A percentile compares a stretch with the other conserved stretches of the same genome.
phyloP scores from a whole-genome alignment of 2,113 vertebrate genomes.

The Vanacampus margaritifer region DNA sequence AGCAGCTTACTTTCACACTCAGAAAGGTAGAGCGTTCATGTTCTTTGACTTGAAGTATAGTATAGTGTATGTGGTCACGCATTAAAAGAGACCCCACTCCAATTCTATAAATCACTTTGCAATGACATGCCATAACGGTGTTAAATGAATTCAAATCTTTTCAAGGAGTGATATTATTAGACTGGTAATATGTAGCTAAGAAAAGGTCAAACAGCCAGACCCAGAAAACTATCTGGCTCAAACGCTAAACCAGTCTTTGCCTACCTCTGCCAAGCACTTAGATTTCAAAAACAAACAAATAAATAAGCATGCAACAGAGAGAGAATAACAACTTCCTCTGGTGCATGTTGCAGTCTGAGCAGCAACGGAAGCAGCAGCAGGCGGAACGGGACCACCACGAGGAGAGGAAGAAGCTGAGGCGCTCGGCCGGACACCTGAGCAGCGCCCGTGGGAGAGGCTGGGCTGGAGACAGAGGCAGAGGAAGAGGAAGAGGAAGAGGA shows the following conservation, averaged over 20 bases:
- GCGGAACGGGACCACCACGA: conserved; percentile 84
- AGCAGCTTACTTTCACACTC: conserved; percentile 90
- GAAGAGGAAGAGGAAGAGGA: conserved; percentile 43
- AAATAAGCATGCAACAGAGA: not conserved
- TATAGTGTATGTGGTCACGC: not conserved
- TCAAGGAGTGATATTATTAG: not conserved
- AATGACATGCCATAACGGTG: not conserved
- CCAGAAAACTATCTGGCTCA: not conserved
- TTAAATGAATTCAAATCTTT: not conserved
- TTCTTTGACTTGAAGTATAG: not conserved
- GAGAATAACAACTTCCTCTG: not conserved
- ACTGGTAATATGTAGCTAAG: not conserved
- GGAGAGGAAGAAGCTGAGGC: conserved; percentile 84
- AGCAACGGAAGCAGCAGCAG: conserved; percentile 84
- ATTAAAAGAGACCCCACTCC: no score
- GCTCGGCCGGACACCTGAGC: conserved; percentile 82
- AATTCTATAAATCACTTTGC: not conserved
- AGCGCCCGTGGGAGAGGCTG: conserved; percentile 53
- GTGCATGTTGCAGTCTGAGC: conserved; percentile 77
- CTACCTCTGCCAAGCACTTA: not conserved
- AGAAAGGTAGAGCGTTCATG: conserved; percentile 77
- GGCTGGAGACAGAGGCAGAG: conserved; percentile 36
- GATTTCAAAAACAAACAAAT: not conserved
- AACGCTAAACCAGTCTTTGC: not conserved
- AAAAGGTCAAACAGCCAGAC: not conserved